phyloP scores from a whole-genome alignment of 2,797 vertebrate genomes.

The Cichlasoma orientale region DNA sequence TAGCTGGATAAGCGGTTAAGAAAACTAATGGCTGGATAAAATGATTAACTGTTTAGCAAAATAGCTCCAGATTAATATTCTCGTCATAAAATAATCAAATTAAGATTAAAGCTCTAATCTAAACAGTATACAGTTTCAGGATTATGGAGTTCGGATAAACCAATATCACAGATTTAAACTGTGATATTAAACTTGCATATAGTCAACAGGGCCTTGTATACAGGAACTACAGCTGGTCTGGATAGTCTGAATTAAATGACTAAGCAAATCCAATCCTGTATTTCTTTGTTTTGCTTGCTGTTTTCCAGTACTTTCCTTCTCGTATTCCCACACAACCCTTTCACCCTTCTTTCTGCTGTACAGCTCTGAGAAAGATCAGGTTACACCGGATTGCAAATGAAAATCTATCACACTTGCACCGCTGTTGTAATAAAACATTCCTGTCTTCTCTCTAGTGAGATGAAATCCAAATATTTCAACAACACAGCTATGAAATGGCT shows the following conservation, averaged over 20 bases:
- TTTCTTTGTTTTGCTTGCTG: background rate
- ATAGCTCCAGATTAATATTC: background rate
- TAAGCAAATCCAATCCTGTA: background rate
- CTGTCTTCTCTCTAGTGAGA: conserved; percentile 22
- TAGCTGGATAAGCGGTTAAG: background rate
- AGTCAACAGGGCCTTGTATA: background rate
- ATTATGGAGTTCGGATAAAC: background rate
- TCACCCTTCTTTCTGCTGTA: conserved; percentile 12
- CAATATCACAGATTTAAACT: background rate
- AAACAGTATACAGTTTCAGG: background rate
- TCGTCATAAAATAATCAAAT: background rate
- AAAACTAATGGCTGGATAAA: background rate
- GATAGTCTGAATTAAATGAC: background rate
- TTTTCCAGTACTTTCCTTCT: conserved; percentile 14
- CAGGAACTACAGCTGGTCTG: background rate
- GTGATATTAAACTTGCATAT: background rate
- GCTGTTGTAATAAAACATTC: conserved; percentile 57
- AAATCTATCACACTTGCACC: conserved; percentile 44
- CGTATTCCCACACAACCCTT: background rate
- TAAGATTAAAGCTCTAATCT: background rate
- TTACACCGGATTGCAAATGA: conserved; percentile 54
- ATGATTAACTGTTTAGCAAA: background rate
- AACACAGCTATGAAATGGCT: conserved; percentile 24
- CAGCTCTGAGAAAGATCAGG: conserved; percentile 34
- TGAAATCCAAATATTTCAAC: conserved; percentile 19